These are phyloP conservation scores for Meleagris gallopavo DNA, from an alignment of 2,113 vertebrate species.

Conservation along the genomic window DNA sequence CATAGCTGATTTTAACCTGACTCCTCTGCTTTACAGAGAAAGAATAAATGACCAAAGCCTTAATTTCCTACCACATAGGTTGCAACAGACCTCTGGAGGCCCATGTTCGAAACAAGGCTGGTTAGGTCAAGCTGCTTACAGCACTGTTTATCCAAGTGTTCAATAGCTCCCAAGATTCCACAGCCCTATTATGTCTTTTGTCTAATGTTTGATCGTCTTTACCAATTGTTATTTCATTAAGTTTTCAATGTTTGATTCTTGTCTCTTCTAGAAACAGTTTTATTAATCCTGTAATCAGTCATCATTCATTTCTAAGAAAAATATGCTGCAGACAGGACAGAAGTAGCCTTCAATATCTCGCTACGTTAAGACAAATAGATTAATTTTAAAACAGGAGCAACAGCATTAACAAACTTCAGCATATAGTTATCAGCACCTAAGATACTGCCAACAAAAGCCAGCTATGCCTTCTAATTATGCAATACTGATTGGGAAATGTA, in stretches of 20 bases:
- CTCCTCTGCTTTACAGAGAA: neutral
- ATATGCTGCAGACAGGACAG: neutral
- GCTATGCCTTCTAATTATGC: neutral
- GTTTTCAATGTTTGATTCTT: neutral
- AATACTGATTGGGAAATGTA: neutral
- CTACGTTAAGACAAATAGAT: neutral
- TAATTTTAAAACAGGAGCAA: neutral
- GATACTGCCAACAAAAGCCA: neutral
- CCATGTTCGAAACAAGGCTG: neutral
- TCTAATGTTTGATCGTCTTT: neutral
- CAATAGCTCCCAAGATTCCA: neutral
- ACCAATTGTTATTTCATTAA: neutral
- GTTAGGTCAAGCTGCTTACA: neutral
- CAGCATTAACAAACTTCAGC: neutral
- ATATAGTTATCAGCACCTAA: neutral
- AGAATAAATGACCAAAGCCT: too few relatives aligned
- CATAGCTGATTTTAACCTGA: neutral
- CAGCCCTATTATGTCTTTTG: fast-evolving
- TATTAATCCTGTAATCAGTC: neutral
- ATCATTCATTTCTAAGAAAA: neutral
- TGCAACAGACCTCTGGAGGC: neutral
- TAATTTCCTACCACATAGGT: neutral
- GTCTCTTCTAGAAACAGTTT: neutral
- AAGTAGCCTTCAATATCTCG: neutral
- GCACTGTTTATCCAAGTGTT: neutral